phyloP scores from a whole-genome alignment of 2,888 invertebrate genomes.

The Drosophila maculinotata region DNA sequence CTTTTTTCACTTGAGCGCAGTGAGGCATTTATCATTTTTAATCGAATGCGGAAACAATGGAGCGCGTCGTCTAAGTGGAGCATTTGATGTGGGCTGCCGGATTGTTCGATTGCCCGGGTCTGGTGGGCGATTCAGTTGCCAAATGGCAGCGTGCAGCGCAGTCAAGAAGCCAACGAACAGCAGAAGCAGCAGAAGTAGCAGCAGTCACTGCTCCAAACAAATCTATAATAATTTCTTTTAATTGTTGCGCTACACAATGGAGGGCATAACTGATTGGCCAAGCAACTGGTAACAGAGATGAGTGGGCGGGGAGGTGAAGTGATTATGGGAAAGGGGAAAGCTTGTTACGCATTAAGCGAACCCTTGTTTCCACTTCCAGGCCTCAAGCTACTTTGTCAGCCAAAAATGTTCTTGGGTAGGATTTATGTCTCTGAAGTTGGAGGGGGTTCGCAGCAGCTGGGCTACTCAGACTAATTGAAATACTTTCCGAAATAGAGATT shows the following conservation, averaged over 20 bases:
- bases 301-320: not conserved
- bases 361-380: not conserved
- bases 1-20: constrained; percentile 76
- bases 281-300: constrained; percentile 5
- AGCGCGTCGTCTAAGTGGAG: constrained; percentile 81
- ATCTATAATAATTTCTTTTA: constrained; percentile 78
- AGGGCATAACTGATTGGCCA: constrained; percentile 3
- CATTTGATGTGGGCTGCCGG: constrained; percentile 60
- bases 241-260: constrained; percentile 56
- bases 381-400: not conserved
- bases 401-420: too few species aligned
- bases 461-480: constrained; percentile 1
- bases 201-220: constrained; percentile 60
- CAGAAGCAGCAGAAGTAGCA: constrained; percentile 29
- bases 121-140: constrained; percentile 63
- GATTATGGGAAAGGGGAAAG: not conserved
- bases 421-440: not conserved
- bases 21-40: constrained; percentile 79
- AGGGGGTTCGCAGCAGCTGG: not conserved
- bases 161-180: constrained; percentile 58
- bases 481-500: not conserved
- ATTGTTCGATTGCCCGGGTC: constrained; percentile 13
- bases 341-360: not conserved
- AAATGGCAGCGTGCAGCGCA: constrained; percentile 37
- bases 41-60: constrained; percentile 81